Evolutionary conservation across 92 coral and sea anemone genomes (phyloP).

Genomic region (Pocillopora grandis): DNA sequence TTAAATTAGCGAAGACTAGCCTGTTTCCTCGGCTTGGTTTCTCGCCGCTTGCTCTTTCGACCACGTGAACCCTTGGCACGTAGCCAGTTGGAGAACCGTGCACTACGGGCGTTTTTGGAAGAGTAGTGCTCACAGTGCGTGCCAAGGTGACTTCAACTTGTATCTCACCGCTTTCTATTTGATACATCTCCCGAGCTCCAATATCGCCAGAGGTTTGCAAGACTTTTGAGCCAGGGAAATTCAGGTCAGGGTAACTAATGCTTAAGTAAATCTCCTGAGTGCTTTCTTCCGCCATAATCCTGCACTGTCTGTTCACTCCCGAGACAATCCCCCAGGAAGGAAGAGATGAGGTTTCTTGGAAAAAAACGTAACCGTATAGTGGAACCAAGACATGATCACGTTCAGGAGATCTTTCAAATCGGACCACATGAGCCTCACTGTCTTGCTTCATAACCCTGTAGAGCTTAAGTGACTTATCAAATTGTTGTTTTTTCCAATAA

Average conservation of each 20-base stretch:
- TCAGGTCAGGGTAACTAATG: constrained; percentile 46
- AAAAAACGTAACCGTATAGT: constrained; percentile 30
- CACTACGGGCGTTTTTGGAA: neutral
- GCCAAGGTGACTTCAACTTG: constrained; percentile 5
- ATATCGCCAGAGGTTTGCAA: constrained; percentile 5
- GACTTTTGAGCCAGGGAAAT: constrained; percentile 32
- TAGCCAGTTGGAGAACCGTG: constrained; percentile 4
- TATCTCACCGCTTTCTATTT: constrained; percentile 4
- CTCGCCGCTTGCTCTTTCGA: no score
- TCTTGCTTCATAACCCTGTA: constrained; percentile 27
- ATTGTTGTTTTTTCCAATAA: neutral
- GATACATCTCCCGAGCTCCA: constrained; percentile 28
- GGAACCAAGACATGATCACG: no score
- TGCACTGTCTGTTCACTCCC: constrained; percentile 17
- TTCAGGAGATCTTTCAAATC: no score
- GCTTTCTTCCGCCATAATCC: constrained; percentile 10
- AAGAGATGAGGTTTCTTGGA: neutral
- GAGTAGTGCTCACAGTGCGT: neutral
- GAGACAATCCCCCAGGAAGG: constrained; percentile 14
- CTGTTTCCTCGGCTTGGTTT: no score
- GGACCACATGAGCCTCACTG: constrained; percentile 6
- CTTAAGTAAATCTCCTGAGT: constrained; percentile 17
- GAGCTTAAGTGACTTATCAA: neutral
- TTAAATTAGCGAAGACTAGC: no score
- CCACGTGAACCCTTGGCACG: no score